phyloP scores from a whole-genome alignment of 1,140 invertebrate species.

The Hypothenemus hampei region DNA sequence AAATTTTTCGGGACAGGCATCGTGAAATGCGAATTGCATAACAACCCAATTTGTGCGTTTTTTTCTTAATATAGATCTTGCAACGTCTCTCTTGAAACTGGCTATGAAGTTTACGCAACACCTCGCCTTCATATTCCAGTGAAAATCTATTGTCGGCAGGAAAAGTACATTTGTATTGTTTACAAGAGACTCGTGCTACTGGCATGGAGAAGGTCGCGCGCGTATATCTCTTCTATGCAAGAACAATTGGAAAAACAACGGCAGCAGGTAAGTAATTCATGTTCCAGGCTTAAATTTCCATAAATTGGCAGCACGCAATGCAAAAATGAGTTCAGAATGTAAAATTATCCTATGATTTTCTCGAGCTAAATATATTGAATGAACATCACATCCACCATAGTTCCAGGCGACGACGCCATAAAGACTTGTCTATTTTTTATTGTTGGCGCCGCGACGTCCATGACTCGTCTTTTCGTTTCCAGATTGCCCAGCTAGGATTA shows the following conservation, averaged over 20 bases:
- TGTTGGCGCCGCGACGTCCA: too few relatives aligned
- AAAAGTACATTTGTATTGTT: slow-evolving; percentile 18
- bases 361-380: too few relatives aligned
- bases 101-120: slow-evolving; percentile 29
- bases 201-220: slow-evolving; percentile 30
- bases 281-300: background rate
- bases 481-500: slow-evolving; percentile 50
- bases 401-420: too few relatives aligned
- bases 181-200: slow-evolving; percentile 27
- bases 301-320: background rate
- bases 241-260: background rate
- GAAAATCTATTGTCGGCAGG: slow-evolving; percentile 18
- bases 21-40: background rate
- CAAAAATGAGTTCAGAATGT: background rate
- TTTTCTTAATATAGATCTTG: background rate
- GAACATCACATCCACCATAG: too few relatives aligned
- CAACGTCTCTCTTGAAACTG: background rate
- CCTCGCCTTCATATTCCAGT: slow-evolving; percentile 23
- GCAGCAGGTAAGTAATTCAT: background rate
- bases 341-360: too few relatives aligned
- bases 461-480: background rate
- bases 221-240: background rate
- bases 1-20: background rate
- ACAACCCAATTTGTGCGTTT: background rate
- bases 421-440: too few relatives aligned